Base-by-base conservation (phyloP, 2,888 invertebrate species). In the Clivina fossor region DNA sequence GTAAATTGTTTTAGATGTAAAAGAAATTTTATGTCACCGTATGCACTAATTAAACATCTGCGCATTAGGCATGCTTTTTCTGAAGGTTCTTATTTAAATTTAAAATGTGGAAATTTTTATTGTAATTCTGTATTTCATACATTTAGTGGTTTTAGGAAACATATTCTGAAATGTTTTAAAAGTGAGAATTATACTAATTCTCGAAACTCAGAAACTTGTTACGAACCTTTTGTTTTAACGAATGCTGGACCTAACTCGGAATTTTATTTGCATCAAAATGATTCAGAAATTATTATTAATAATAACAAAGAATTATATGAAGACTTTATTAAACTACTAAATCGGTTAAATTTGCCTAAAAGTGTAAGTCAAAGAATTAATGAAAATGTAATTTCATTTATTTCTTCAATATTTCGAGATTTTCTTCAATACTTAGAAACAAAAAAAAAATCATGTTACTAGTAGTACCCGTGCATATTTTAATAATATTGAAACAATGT, bases 131-230 rank as follows among this genome's bases (percentile, higher is more conserved):
- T 13, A 9, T 40, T 18, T 13, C 13, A 2, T 20, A 40, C 40
- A 20, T 40, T 20, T 20, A 40, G 40, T 40, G 40, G 40, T 19
- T 40, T 40, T 8, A 9, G 40, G 22, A 40, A 20, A 13, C 40
- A 40, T 13, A n/a, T 40, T 15, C 9, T 11, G 11, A 40, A 40
- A 40, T 40, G 40, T 40, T 40, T 13, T 40, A n/a, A n/a, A n/a
- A n/a, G n/a, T n/a, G n/a, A n/a, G n/a, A n/a, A n/a, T n/a, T n/a
- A n/a, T n/a, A n/a, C n/a, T n/a, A n/a, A n/a, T n/a, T n/a, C n/a
- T n/a, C n/a, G n/a, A n/a, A n/a, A n/a, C n/a, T n/a, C n/a, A n/a
- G n/a, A n/a, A n/a, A n/a, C n/a, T n/a, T n/a, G n/a, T n/a, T n/a
- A n/a, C 5, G 4, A 33, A 33, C 5, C 11, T 4, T 18, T 4